Evolutionary conservation across 1,140 invertebrate genomes (phyloP), one percentile per base, ranked within the genome.

Genomic region (Heliconius hermathena): DNA sequence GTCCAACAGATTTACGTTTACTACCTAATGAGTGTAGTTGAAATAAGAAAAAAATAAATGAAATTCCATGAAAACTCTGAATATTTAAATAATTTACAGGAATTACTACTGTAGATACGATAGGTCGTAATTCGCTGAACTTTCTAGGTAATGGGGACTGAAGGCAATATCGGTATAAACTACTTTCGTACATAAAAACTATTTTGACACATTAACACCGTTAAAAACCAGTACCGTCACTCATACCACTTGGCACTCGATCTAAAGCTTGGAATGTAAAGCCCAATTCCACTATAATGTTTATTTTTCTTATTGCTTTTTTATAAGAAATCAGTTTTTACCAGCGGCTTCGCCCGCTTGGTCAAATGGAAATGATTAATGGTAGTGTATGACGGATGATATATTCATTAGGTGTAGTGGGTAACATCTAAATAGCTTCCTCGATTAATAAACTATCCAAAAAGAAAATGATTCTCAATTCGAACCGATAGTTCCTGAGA

Each of bases 121-220:
- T 52, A 3, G n/a, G 2, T 60, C n/a, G 8, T 8, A 22, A 60
- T 60, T 60, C n/a, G 60, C 5, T 66, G 3, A 66, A 66, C 60
- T 66, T 66, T 66, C 60, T 66, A 66, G 3, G 26, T 29, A 66
- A 66, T 66, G 60, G 22, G 22, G 60, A 66, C 60, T 66, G 26
- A 18, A 66, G 26, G 60, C 60, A 66, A 66, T 29, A 29, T 66
- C 60, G 60, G 11, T 66, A 66, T 66, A 29, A 66, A 66, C 60
- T 66, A 66, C 60, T 66, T 66, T 66, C 60, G 22, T 66, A 5
- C 26, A 66, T 74, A 74, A 74, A 76, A 70, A 71, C 60, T n/a
- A 46, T 46, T 22, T 70, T 75, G 74, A 76, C 74, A 76, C 38
- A 76, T 70, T 60, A 76, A 71, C 74, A 76, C 66, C 57, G 66